Evolutionary conservation across 2,888 invertebrate species (phyloP), one percentile per base, ranked within the genome.

Genomic region (Ctena decussata): DNA sequence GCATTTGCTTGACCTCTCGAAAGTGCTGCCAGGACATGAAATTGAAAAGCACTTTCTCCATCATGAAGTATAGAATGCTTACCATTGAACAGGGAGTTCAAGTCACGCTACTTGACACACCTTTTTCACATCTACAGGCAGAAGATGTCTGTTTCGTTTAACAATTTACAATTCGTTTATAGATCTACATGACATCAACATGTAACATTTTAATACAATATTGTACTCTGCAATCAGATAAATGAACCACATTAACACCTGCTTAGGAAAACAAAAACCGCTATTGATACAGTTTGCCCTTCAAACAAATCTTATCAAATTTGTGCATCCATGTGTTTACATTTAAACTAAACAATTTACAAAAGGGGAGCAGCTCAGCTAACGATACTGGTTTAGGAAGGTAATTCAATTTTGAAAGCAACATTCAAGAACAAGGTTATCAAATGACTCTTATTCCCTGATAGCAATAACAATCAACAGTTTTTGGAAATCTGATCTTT

Each of bases 341-440:
- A 35, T 21, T 30, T 30, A 35, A 65, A 32, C 65, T 35, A 65
- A 65, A 35, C 65, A 65, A 35, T 11, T 65, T 12, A 65, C 21
- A 21, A 65, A 65, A 65, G 32, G 65, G 65, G 65, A 5, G 6
- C 35, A 35, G 32, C 35, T 65, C 11, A 24, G 65, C 11, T 65
- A 65, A 65, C 65, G 11, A 11, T 65, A 65, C 11, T 21, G 3
- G 30, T 35, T 65, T 65, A 65, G 65, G 32, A 35, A 65, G 35
- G 35, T 65, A 65, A 65, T 65, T 65, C 65, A 65, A 65, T 65
- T 32, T 65, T 65, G 65, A n/a, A 65, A 35, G 65, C 32, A 65
- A 30, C 65, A 18, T 35, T 6, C 21, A 65, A 65, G 65, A 65
- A 65, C 65, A 65, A 65, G 65, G 65, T 35, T 65, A 65, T 65